Conservation (phyloP, 1,140 invertebrate genomes). For the Dufourea novaeangliae region DNA sequence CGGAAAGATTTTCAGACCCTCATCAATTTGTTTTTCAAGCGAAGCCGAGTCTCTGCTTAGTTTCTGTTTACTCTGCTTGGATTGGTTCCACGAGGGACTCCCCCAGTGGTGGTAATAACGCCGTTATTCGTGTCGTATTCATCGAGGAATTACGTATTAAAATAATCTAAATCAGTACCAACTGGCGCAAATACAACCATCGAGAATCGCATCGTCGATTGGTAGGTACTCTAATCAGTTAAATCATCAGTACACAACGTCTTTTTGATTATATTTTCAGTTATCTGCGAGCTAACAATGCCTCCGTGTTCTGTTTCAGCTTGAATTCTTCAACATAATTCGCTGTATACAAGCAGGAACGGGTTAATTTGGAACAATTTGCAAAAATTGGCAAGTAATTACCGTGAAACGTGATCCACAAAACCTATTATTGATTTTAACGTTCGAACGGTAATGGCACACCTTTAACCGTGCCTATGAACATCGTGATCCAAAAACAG, state of each 20-base stretch:
- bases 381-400: background rate
- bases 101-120: too few species aligned
- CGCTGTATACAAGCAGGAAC: background rate
- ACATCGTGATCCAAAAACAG: background rate
- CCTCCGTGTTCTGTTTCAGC: background rate
- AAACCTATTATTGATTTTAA: background rate
- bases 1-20: too few species aligned
- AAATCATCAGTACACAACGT: constrained; percentile 29
- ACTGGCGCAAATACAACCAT: background rate
- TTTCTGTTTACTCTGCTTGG: too few species aligned
- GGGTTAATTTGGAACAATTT: background rate
- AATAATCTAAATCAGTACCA: too few species aligned
- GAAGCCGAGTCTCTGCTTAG: too few species aligned
- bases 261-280: constrained; percentile 28
- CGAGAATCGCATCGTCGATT: background rate
- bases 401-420: background rate
- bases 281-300: constrained; percentile 18
- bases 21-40: too few species aligned
- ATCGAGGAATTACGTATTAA: too few species aligned
- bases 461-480: background rate
- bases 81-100: too few species aligned
- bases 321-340: background rate
- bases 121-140: too few species aligned
- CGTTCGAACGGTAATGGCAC: background rate
- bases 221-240: background rate